phyloP scores from a whole-genome alignment of 2,888 invertebrate species.

The Deroplatys truncata region DNA sequence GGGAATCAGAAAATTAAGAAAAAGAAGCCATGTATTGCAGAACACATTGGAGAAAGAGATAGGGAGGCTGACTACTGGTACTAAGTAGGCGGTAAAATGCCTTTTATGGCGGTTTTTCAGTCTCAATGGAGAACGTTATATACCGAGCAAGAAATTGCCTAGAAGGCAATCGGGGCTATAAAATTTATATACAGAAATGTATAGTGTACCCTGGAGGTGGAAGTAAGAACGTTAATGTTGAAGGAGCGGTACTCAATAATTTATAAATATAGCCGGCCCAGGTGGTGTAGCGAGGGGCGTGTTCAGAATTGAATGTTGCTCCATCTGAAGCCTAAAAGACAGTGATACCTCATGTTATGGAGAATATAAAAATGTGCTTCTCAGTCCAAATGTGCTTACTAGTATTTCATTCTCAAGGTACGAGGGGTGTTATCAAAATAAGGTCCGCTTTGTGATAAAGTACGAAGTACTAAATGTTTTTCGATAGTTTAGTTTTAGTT shows the following conservation, averaged over 20 bases:
- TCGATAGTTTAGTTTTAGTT: no score
- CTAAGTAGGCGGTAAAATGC: not conserved
- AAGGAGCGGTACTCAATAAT: not conserved
- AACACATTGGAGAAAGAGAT: not conserved
- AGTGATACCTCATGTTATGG: not conserved
- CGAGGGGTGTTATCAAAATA: no score
- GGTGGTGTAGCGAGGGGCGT: not conserved
- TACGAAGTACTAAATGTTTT: no score
- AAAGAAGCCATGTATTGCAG: not conserved
- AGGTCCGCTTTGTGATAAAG: no score
- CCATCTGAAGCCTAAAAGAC: not conserved
- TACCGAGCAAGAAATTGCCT: not conserved
- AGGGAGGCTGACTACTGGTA: not conserved
- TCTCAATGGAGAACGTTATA: not conserved
- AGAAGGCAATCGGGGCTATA: not conserved
- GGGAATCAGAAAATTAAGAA: not conserved
- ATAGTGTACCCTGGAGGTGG: not conserved
- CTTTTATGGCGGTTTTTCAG: not conserved
- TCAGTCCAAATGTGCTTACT: no score
- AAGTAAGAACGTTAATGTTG: not conserved
- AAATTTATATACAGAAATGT: not conserved
- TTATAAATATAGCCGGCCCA: not conserved
- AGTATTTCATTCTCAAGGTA: no score
- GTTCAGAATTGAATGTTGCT: not conserved
- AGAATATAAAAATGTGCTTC: no score